Conservation (phyloP, 2,888 invertebrate species). For the Tachina fera region DNA sequence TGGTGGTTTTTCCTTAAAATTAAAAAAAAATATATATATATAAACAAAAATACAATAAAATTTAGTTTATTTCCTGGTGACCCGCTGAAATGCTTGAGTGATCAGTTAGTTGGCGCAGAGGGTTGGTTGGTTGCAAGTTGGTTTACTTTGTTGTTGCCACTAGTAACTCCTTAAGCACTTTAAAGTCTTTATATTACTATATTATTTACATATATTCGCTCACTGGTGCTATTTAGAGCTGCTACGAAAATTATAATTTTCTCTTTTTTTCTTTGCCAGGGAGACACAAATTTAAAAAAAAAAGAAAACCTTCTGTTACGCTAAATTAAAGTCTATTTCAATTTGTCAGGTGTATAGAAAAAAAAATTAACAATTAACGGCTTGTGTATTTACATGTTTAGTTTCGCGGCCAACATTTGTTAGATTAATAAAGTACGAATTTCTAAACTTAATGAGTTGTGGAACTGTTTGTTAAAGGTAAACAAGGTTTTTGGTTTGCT, state of each 20-base stretch:
- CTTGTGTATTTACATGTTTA: neutral
- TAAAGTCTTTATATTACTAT: slow-evolving; percentile 1
- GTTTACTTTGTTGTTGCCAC: slow-evolving; percentile 8
- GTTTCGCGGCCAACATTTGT: slow-evolving; percentile 40
- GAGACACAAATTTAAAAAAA: slow-evolving; percentile 16
- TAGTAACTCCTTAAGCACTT: slow-evolving; percentile 22
- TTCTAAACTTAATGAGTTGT: no score
- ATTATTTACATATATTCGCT: no score
- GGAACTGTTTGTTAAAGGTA: no score
- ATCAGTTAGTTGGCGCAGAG: slow-evolving; percentile 53
- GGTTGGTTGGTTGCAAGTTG: slow-evolving; percentile 62
- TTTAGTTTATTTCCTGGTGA: slow-evolving; percentile 44
- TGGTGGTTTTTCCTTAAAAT: slow-evolving; percentile 56
- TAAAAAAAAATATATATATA: slow-evolving; percentile 11
- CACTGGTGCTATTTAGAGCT: slow-evolving; percentile 4
- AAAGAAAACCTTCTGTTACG: slow-evolving; percentile 50
- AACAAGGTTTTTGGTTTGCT: no score
- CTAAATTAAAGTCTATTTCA: neutral
- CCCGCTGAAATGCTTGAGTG: slow-evolving; percentile 67
- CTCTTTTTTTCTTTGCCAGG: slow-evolving; percentile 20
- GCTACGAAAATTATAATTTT: slow-evolving; percentile 17
- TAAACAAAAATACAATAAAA: slow-evolving; percentile 19
- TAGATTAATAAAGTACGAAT: neutral
- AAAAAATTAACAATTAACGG: slow-evolving; percentile 26
- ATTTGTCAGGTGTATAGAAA: slow-evolving; percentile 53